A percentile compares a stretch with the other conserved stretches of the same genome.
Evolutionary conservation across 2,888 invertebrate genomes (phyloP).

Genomic region (Ischnura elegans): DNA sequence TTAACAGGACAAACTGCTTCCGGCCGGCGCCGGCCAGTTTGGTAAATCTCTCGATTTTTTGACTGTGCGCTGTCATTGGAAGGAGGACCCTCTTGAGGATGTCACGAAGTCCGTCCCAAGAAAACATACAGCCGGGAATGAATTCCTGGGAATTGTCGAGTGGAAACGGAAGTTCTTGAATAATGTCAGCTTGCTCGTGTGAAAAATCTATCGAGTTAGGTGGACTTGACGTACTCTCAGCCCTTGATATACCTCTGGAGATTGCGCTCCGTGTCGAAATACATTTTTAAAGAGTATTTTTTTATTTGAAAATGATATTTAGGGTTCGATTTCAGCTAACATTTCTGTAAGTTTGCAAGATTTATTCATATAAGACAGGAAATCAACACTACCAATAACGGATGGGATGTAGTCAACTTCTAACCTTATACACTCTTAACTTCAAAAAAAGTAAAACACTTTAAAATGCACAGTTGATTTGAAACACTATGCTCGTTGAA

Average conservation of each 20-base stretch:
- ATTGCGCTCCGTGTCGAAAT: background rate
- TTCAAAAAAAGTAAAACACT: too few species aligned
- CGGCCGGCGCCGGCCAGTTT: background rate
- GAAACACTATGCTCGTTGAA: too few species aligned
- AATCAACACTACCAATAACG: too few species aligned
- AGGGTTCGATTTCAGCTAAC: background rate
- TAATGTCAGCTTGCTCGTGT: background rate
- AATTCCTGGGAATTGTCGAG: background rate
- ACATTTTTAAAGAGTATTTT: background rate
- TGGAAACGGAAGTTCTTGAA: background rate
- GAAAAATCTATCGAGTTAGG: too few species aligned
- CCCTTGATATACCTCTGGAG: background rate
- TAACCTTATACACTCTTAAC: too few species aligned
- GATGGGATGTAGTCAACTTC: too few species aligned
- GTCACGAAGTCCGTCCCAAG: background rate
- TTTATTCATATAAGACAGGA: background rate
- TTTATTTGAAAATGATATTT: background rate
- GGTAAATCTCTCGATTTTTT: slow-evolving; percentile 23
- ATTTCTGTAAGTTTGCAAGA: background rate
- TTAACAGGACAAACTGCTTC: background rate
- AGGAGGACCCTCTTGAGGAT: background rate
- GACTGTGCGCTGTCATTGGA: background rate
- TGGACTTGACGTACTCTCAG: background rate
- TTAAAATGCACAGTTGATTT: too few species aligned
- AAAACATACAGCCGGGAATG: background rate